Percentiles rank a stretch among this genome's conserved stretches.
Conservation (phyloP, 2,888 invertebrate genomes). For the Drosophila sordidula region DNA sequence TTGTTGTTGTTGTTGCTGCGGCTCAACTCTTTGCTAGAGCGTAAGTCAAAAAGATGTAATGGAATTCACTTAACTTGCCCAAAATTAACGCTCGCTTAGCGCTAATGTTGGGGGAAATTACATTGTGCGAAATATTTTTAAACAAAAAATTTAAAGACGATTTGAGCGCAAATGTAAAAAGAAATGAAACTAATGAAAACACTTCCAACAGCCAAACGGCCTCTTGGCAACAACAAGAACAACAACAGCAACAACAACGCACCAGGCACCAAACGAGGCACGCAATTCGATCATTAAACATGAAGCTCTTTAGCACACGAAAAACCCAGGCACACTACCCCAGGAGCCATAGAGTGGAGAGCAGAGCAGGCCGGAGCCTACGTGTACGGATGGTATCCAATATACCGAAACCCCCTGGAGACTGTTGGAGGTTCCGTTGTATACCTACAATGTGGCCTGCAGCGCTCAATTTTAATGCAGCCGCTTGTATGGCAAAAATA, state of each 20-base stretch:
- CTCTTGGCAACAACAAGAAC: conserved; percentile 24
- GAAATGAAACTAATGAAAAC: conserved; percentile 79
- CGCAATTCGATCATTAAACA: conserved; percentile 80
- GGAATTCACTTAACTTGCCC: conserved; percentile 63
- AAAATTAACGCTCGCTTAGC: conserved; percentile 68
- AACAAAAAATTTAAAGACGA: conserved; percentile 66
- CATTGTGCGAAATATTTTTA: conserved; percentile 56
- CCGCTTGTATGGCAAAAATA: conserved; percentile 43
- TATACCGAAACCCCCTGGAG: conserved; percentile 12
- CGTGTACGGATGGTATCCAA: conserved; percentile 23
- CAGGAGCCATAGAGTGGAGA: conserved; percentile 18
- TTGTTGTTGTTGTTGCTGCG: background rate
- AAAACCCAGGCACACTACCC: conserved; percentile 47
- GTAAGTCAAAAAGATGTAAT: conserved; percentile 56
- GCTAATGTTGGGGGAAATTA: conserved; percentile 57
- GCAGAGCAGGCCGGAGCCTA: conserved; percentile 5
- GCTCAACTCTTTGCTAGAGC: conserved; percentile 32
- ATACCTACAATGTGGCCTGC: conserved; percentile 25
- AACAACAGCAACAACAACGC: conserved; percentile 53
- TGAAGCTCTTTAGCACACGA: conserved; percentile 81
- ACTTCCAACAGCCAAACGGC: conserved; percentile 57
- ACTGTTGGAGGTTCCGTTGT: conserved; percentile 11
- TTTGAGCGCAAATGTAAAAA: conserved; percentile 75
- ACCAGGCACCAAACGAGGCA: conserved; percentile 74
- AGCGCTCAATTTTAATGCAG: conserved; percentile 35